These are phyloP conservation scores for Halictus quadricinctus DNA, from an alignment of 2,888 invertebrate genomes.

Conservation along the genomic window DNA sequence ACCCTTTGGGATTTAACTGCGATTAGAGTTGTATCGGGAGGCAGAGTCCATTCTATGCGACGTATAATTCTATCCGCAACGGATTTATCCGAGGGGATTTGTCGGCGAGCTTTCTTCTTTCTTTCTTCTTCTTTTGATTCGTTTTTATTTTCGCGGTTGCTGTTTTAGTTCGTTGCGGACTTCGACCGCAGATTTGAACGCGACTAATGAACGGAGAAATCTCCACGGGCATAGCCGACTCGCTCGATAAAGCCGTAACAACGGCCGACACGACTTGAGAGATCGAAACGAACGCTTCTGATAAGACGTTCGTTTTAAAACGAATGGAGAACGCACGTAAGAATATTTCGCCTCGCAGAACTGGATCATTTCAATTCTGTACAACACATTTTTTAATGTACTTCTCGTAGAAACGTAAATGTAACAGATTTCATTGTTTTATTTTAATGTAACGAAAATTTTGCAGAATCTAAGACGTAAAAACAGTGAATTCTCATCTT, in stretches of 20 bases:
- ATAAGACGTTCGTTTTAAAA: background rate
- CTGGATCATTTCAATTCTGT: background rate
- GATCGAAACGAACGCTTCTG: constrained; percentile 4
- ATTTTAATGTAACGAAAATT: too few relatives aligned
- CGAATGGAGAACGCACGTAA: background rate
- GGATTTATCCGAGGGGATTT: background rate
- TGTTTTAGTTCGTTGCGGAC: background rate
- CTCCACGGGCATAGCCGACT: background rate
- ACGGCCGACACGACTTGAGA: background rate
- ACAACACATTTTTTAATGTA: too few relatives aligned
- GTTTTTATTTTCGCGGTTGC: background rate
- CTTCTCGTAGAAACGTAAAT: too few relatives aligned
- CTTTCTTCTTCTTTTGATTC: background rate
- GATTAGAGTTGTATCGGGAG: background rate
- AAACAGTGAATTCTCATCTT: too few relatives aligned
- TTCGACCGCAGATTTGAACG: constrained; percentile 3
- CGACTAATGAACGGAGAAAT: background rate
- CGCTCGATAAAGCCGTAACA: constrained; percentile 12
- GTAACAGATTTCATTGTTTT: too few relatives aligned
- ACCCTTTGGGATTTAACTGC: constrained; percentile 1
- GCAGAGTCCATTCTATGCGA: background rate
- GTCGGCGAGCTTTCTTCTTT: background rate
- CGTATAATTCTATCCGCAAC: background rate
- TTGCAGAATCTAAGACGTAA: too few relatives aligned
- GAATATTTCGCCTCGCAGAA: background rate